These are phyloP conservation scores for Hyposoter dolosus DNA, from an alignment of 2,888 invertebrate species.

Conservation along the genomic window DNA sequence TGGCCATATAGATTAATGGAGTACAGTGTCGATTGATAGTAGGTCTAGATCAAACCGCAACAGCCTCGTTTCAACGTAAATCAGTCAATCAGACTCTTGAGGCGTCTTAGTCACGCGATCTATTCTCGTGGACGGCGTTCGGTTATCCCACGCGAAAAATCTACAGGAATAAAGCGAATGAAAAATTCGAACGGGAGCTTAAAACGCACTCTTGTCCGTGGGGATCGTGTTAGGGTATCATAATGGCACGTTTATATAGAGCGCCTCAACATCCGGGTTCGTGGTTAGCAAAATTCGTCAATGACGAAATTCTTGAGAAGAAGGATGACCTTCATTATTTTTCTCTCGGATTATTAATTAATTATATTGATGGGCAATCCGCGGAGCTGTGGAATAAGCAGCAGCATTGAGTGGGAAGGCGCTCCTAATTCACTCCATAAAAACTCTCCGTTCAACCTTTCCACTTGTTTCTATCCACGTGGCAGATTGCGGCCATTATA, in stretches of 20 bases:
- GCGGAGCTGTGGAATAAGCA: background rate
- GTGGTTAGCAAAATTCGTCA: background rate
- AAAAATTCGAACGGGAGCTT: slow-evolving; percentile 14
- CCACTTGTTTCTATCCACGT: background rate
- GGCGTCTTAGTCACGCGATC: slow-evolving; percentile 59
- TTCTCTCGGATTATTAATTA: background rate
- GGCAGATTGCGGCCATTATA: background rate
- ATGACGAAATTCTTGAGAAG: background rate
- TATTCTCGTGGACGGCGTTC: slow-evolving; percentile 53
- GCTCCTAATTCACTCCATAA: too few relatives aligned
- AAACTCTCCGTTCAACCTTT: too few relatives aligned
- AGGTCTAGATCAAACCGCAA: slow-evolving; percentile 56
- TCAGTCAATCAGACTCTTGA: slow-evolving; percentile 60
- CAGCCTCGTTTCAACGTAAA: slow-evolving; percentile 44
- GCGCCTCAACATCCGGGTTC: background rate
- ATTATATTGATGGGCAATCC: background rate
- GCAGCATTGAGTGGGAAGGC: background rate
- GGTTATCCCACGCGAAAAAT: slow-evolving; percentile 28
- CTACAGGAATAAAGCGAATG: slow-evolving; percentile 53
- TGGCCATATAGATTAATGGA: slow-evolving; percentile 1
- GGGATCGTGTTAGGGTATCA: background rate
- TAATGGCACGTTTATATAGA: background rate
- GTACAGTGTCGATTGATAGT: slow-evolving; percentile 19
- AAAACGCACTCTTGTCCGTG: background rate
- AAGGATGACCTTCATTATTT: background rate